Evolutionary conservation across 2,888 invertebrate genomes (phyloP).

Genomic region (Aphidoletes aphidimyza): DNA sequence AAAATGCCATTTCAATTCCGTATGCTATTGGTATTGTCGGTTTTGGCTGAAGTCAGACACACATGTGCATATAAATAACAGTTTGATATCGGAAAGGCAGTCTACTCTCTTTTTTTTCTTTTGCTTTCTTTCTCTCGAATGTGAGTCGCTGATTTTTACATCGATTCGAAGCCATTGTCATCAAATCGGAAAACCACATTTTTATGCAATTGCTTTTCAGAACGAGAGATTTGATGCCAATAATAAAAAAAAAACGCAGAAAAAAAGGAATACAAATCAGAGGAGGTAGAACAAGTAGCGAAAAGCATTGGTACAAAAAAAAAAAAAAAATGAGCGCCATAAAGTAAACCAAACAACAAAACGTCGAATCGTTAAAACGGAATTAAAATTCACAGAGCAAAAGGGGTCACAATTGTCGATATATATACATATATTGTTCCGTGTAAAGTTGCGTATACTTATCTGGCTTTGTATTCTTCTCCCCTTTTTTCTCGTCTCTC

Average conservation of each 20-base stretch:
- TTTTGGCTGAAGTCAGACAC: background rate
- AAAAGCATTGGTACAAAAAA: background rate
- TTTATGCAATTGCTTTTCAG: constrained; percentile 13
- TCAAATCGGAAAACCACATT: constrained; percentile 24
- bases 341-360: constrained; percentile 25
- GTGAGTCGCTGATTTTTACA: constrained; percentile 12
- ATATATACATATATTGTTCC: constrained; percentile 7
- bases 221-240: background rate
- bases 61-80: constrained; percentile 35
- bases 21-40: no score
- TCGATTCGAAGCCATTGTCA: constrained; percentile 7
- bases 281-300: no score
- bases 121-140: background rate
- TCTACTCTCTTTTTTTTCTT: background rate
- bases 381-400: constrained; percentile 39
- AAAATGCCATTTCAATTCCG: no score
- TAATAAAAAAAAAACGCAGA: background rate
- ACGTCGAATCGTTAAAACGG: constrained; percentile 31
- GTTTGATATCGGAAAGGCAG: background rate
- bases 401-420: constrained; percentile 45
- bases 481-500: background rate
- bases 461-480: background rate
- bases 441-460: background rate
- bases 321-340: background rate
- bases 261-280: no score